Conservation (phyloP, 2,113 vertebrate species). For the Percina caprodes region DNA sequence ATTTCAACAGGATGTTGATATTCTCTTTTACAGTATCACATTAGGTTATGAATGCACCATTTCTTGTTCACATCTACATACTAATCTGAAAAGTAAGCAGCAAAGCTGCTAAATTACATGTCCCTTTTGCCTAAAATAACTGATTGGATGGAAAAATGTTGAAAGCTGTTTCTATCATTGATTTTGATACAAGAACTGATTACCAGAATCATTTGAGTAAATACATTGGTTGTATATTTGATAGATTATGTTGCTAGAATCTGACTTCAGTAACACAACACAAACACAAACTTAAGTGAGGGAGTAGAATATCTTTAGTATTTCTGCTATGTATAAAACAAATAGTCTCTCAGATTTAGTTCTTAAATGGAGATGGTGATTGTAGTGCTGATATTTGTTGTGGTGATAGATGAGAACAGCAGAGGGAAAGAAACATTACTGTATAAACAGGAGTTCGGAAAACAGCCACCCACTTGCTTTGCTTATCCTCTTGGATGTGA, state of each 20-base stretch:
- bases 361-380: conserved; percentile 77
- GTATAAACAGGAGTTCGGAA: conserved; percentile 76
- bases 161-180: not conserved
- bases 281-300: conserved; percentile 14
- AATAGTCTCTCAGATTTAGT: conserved; percentile 36
- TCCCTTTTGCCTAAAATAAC: not conserved
- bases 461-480: conserved; percentile 78
- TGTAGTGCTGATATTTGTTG: conserved; percentile 29
- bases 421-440: conserved; percentile 37
- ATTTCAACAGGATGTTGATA: not conserved
- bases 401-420: conserved; percentile 47
- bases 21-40: not conserved
- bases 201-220: not conserved
- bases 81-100: not conserved
- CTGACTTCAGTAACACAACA: conserved; percentile 19
- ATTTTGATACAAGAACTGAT: not conserved
- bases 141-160: not conserved
- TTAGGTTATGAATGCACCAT: not conserved
- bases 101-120: not conserved
- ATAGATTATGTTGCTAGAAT: not conserved
- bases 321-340: conserved; percentile 42
- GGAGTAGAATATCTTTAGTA: not conserved
- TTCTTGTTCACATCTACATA: not conserved
- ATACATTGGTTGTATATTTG: not conserved
- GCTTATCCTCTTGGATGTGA: conserved; percentile 77